phyloP scores from a whole-genome alignment of 1,140 invertebrate genomes.

The Lithobius niger region DNA sequence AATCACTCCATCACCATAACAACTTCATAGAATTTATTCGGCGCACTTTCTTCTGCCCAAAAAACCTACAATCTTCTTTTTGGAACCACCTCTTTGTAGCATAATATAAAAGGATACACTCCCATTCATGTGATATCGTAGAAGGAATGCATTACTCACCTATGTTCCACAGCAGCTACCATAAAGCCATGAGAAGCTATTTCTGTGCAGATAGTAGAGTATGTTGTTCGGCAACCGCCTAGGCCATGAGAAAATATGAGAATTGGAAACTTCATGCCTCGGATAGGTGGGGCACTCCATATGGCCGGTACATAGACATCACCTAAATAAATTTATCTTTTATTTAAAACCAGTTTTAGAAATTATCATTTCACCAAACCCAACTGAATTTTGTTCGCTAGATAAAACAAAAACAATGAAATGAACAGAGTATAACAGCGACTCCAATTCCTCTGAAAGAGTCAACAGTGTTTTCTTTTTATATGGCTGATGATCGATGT shows the following conservation, averaged over 20 bases:
- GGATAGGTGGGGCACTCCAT: conserved; percentile 34
- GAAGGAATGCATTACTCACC: no score
- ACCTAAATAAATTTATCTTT: conserved; percentile 21
- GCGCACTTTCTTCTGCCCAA: no score
- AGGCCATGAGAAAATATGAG: conserved; percentile 53
- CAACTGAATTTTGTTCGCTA: neutral
- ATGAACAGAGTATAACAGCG: no score
- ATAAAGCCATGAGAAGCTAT: conserved; percentile 51
- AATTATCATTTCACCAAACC: neutral
- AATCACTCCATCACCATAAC: no score
- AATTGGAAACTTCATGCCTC: conserved; percentile 38
- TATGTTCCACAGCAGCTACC: conserved; percentile 48
- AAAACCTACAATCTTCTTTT: conserved; percentile 7
- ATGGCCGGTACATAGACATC: conserved; percentile 40
- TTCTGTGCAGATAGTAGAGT: conserved; percentile 43
- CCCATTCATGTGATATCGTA: conserved; percentile 9
- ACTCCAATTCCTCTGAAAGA: no score
- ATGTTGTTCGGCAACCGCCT: conserved; percentile 44
- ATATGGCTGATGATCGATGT: no score
- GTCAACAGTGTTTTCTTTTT: no score
- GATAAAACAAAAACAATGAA: no score
- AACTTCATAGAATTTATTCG: no score
- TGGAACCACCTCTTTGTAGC: no score
- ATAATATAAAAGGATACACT: no score
- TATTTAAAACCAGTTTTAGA: neutral